phyloP scores from a whole-genome alignment of 2,888 invertebrate genomes.

The Poecilobothrus nobilitatus region DNA sequence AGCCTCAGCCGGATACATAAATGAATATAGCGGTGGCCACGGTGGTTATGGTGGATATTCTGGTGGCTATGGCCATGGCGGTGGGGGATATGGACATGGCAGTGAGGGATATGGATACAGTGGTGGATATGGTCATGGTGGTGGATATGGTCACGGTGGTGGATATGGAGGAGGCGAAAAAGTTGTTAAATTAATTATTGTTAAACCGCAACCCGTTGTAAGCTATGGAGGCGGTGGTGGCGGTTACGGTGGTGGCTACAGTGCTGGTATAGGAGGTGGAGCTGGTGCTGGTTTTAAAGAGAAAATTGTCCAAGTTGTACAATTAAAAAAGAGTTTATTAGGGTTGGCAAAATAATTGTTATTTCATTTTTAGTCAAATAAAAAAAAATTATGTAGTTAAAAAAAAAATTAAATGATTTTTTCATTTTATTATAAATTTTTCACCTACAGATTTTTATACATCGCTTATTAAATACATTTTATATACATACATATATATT shows the following conservation, averaged over 20 bases:
- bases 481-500: no score
- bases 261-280: neutral
- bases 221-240: constrained; percentile 4
- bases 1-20: neutral
- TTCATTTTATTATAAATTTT: no score
- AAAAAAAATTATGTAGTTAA: neutral
- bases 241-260: neutral
- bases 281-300: neutral
- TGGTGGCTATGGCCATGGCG: neutral
- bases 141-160: neutral
- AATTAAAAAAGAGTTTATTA: neutral
- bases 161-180: constrained; percentile 18
- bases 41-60: neutral
- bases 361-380: neutral
- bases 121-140: neutral
- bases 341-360: neutral
- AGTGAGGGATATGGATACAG: neutral
- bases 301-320: neutral
- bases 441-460: no score
- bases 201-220: constrained; percentile 16
- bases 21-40: neutral
- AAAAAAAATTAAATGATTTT: no score
- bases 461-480: no score
- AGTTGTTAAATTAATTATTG: constrained; percentile 20
- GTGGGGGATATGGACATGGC: neutral